Evolutionary conservation across 2,888 invertebrate genomes (phyloP).

Genomic region (Aphodius sticticus): DNA sequence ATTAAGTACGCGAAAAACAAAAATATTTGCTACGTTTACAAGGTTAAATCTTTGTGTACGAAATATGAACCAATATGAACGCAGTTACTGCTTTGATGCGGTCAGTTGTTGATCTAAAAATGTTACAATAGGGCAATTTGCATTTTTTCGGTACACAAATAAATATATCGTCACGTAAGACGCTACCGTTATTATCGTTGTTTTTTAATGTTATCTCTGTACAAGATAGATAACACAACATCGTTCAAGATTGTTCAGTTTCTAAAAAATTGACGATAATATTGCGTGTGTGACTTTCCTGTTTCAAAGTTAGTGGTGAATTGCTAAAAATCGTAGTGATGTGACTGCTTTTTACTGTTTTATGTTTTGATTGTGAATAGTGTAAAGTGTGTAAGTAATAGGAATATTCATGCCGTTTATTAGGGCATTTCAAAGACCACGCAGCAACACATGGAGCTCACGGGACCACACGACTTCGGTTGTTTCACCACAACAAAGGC

Average conservation of each 20-base stretch:
- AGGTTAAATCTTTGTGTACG: no score
- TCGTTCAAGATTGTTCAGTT: neutral
- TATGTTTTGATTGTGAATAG: neutral
- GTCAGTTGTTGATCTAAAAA: neutral
- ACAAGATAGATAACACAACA: neutral
- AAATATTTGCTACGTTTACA: no score
- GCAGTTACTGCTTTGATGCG: no score
- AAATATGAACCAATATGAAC: no score
- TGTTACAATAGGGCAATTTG: neutral
- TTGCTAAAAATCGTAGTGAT: neutral
- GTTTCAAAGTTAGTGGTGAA: neutral
- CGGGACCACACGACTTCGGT: slow-evolving; percentile 36
- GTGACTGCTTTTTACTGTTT: neutral
- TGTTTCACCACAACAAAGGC: slow-evolving; percentile 34
- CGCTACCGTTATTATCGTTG: neutral
- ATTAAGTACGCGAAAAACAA: no score
- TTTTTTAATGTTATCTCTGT: neutral
- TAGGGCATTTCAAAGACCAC: slow-evolving; percentile 36
- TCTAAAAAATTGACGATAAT: neutral
- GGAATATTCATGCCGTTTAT: neutral
- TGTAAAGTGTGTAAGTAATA: neutral
- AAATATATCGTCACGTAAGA: neutral
- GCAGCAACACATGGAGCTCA: slow-evolving; percentile 42
- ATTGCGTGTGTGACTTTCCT: neutral
- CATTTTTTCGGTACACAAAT: neutral